Evolutionary conservation across 2,888 invertebrate genomes (phyloP), one percentile per base, ranked within the genome.

Genomic region (Blastobasis lacticolella): DNA sequence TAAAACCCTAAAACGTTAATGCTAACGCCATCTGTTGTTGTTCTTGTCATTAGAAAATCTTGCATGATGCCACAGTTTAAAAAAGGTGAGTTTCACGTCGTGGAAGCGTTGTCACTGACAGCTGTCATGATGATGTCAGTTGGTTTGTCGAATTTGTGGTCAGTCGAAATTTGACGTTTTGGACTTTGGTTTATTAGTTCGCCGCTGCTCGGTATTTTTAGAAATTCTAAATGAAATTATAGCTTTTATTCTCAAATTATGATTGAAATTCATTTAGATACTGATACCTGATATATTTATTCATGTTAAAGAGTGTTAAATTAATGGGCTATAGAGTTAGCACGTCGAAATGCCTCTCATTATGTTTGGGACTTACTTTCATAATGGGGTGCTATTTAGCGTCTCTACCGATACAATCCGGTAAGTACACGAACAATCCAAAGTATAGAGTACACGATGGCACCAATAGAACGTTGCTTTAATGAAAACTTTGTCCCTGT

Each of bases 331-430:
- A 78, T 62, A 69, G 76, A 55, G 57, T 87, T 54, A 75, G 67
- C 46, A 62, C 74, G 37, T 81, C 82, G 56, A 86, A 75, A 85
- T 87, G 85, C 67, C 76, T 88, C 38, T 66, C 71, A 49, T 57
- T 81, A 44, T 87, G 86, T 66, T 66, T 88, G 45, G 64, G 81
- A 42, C 60, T 87, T 56, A 86, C 87, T 52, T 83, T 88, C 57
- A 68, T 87, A 37, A 76, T 85, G 75, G 86, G 86, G 49, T 87
- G 85, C 57, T 86, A 80, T 73, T 72, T 88, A 59, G 86, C 88
- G 5, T 81, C 81, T 47, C 67, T 87, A 64, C 86, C 88, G 47
- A 77, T 88, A 61, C 73, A 75, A 67, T 68, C 66, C 64, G 85
- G 85, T 84, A 54, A 71, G 73, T 62, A 50, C 55, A 51, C 55